Conservation (phyloP, 2,888 invertebrate species). For the Calephelis perditalis region DNA sequence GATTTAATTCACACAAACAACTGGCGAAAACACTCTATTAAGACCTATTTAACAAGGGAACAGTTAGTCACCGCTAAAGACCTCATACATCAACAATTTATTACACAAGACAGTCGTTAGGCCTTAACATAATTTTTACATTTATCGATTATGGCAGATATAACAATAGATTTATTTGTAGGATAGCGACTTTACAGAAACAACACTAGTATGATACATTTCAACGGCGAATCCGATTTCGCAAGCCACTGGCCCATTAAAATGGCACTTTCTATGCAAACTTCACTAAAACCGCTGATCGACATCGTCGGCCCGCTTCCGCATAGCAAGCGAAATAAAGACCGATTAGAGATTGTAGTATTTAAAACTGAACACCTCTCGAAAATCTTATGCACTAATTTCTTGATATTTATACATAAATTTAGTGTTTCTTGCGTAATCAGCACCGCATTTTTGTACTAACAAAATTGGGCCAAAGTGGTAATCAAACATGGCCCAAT, state of each 20-base stretch:
- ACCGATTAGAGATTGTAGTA: not conserved
- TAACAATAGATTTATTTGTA: slow-evolving; percentile 69
- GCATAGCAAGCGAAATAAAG: slow-evolving; percentile 6
- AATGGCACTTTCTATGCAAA: slow-evolving; percentile 56
- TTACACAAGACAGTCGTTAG: slow-evolving; percentile 73
- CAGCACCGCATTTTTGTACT: too few relatives aligned
- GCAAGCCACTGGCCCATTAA: slow-evolving; percentile 20
- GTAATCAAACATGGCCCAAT: too few relatives aligned
- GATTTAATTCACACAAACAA: slow-evolving; percentile 13
- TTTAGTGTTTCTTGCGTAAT: too few relatives aligned
- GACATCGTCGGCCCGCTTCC: slow-evolving; percentile 8
- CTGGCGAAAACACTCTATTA: slow-evolving; percentile 27
- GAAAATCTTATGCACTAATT: too few relatives aligned
- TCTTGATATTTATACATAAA: too few relatives aligned
- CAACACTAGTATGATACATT: slow-evolving; percentile 51
- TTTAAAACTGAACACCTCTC: too few relatives aligned
- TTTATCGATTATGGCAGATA: slow-evolving; percentile 75
- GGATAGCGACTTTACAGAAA: slow-evolving; percentile 65
- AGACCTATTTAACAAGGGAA: slow-evolving; percentile 46
- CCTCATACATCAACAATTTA: slow-evolving; percentile 47
- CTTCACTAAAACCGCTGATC: slow-evolving; percentile 9
- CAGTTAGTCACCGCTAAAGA: slow-evolving; percentile 20
- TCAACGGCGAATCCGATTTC: slow-evolving; percentile 5
- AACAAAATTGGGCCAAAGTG: too few relatives aligned
- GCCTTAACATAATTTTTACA: slow-evolving; percentile 74